A percentile compares a stretch with the other conserved stretches of the same genome.
phyloP scores from a whole-genome alignment of 2,888 invertebrate genomes.

The Alcis repandata region DNA sequence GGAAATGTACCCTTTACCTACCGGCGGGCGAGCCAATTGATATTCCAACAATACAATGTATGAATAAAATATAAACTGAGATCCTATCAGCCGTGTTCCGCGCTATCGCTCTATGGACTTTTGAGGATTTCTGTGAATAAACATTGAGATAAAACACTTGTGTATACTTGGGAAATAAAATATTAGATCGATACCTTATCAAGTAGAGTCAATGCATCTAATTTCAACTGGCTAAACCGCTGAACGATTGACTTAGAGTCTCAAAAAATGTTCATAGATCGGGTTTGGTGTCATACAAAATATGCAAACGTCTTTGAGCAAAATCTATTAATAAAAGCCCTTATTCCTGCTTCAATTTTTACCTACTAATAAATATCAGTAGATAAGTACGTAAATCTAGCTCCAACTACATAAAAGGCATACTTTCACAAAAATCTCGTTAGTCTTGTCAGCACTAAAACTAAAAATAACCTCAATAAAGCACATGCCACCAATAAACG shows the following conservation, averaged over 20 bases:
- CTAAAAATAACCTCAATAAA: constrained; percentile 58
- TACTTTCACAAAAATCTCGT: constrained; percentile 29
- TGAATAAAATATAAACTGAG: constrained; percentile 87
- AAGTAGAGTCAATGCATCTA: not conserved
- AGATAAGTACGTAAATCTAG: constrained; percentile 1
- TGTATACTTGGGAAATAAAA: not conserved
- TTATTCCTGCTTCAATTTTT: too few species aligned
- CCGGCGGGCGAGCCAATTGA: constrained; percentile 86
- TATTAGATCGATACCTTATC: not conserved
- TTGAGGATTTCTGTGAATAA: constrained; percentile 35
- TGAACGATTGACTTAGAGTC: too few species aligned
- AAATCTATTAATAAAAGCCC: too few species aligned
- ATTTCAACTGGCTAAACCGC: too few species aligned
- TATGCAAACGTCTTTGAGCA: too few species aligned
- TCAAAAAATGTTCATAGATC: too few species aligned
- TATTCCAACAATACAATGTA: constrained; percentile 87
- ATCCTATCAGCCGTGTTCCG: constrained; percentile 81
- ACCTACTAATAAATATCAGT: too few species aligned
- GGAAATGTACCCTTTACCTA: constrained; percentile 87
- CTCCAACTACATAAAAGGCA: not conserved
- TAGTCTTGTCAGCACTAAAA: constrained; percentile 43
- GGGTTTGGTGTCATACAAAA: too few species aligned
- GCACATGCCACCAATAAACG: constrained; percentile 59
- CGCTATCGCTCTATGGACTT: constrained; percentile 77
- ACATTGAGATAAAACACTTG: constrained; percentile 11